Conservation (phyloP, 2,113 vertebrate genomes). For the Rhinogobius similis region DNA sequence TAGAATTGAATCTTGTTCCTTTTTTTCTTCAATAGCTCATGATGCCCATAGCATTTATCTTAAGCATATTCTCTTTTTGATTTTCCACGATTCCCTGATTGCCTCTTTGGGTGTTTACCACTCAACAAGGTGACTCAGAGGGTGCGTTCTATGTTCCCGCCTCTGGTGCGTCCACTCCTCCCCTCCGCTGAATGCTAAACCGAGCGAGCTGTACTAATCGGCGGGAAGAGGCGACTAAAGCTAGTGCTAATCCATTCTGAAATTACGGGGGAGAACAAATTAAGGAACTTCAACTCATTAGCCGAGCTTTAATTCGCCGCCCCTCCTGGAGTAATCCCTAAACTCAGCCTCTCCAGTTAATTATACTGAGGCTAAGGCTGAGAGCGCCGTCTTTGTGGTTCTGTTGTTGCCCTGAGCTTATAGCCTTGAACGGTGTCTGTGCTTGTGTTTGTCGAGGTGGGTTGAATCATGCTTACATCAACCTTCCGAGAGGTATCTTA, state of each 20-base stretch:
- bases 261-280: conserved; percentile 82
- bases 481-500: conserved; percentile 27
- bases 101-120: conserved; percentile 47
- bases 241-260: conserved; percentile 80
- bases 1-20: too few relatives aligned
- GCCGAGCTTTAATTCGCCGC: conserved; percentile 77
- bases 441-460: conserved; percentile 16
- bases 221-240: conserved; percentile 78
- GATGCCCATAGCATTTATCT: too few relatives aligned
- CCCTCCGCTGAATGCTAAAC: conserved; percentile 63
- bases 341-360: conserved; percentile 79
- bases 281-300: conserved; percentile 85
- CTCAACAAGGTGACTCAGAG: conserved; percentile 60
- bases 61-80: not conserved
- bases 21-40: too few relatives aligned
- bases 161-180: conserved; percentile 51
- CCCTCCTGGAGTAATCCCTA: conserved; percentile 81
- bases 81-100: conserved; percentile 28
- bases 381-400: conserved; percentile 63
- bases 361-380: conserved; percentile 72
- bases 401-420: conserved; percentile 49
- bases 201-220: conserved; percentile 69
- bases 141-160: conserved; percentile 38
- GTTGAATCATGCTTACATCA: conserved; percentile 35
- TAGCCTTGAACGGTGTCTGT: conserved; percentile 13